Evolutionary conservation across 2,797 vertebrate species (phyloP).

Genomic region (Typhlichthys eigenmanni): DNA sequence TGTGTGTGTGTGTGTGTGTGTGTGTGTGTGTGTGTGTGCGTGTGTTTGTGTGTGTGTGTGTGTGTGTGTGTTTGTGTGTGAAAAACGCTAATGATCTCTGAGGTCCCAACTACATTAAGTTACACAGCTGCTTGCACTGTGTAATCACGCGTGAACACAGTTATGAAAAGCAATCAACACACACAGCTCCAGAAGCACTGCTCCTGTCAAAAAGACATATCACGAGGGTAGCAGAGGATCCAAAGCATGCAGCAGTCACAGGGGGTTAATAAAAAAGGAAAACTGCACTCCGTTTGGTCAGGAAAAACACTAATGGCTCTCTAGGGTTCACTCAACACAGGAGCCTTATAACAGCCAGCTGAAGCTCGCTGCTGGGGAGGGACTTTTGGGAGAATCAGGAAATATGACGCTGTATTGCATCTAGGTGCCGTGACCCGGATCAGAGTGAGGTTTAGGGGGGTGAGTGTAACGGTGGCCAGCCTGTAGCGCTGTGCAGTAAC

Average conservation of each 20-base stretch:
- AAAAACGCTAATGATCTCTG: neutral
- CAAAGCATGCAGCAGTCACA: conserved; percentile 5
- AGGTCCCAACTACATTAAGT: too few species aligned
- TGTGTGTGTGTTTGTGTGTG: neutral
- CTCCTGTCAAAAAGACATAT: conserved; percentile 1
- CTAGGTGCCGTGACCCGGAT: neutral
- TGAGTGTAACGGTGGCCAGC: too few species aligned
- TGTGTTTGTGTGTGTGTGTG: conserved; percentile 11
- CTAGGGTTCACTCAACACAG: conserved; percentile 21
- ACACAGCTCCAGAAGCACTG: neutral
- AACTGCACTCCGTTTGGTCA: conserved; percentile 26
- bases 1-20: neutral
- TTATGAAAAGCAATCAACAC: neutral
- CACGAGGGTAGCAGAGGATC: neutral
- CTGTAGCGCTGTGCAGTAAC: too few species aligned
- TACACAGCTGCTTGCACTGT: neutral
- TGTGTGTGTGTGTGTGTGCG: neutral
- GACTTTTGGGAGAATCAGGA: neutral
- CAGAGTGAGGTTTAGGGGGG: too few species aligned
- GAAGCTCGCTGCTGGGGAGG: neutral
- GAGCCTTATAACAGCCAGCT: neutral
- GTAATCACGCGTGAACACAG: conserved; percentile 1
- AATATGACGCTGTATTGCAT: neutral
- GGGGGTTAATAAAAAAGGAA: neutral
- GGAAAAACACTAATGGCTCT: conserved; percentile 2